phyloP scores from a whole-genome alignment of 2,113 vertebrate species.

The Clarias gariepinus region DNA sequence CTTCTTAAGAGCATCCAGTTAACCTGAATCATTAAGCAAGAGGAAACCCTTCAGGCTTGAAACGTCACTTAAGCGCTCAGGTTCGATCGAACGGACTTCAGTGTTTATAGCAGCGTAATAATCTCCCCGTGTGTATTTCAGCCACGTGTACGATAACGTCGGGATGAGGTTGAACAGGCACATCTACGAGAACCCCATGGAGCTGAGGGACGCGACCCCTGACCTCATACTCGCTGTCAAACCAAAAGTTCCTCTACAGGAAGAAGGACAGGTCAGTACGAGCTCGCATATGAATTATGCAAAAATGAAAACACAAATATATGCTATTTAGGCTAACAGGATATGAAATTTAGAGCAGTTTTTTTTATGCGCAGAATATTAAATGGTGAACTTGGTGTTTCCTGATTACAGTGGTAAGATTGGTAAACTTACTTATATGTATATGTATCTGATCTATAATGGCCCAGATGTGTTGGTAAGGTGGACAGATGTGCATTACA shows the following conservation, averaged over 20 bases:
- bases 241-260: conserved; percentile 67
- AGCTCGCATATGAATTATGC: not conserved
- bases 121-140: conserved; percentile 48
- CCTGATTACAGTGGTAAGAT: not conserved
- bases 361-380: not conserved
- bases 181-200: conserved; percentile 71
- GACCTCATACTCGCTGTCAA: conserved; percentile 84
- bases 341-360: too few relatives aligned
- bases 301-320: not conserved
- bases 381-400: not conserved
- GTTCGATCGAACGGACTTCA: not conserved
- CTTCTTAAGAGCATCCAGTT: not conserved
- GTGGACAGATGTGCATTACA: not conserved
- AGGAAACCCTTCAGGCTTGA: not conserved
- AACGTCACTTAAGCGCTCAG: not conserved
- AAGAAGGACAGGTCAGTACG: conserved; percentile 49
- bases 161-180: conserved; percentile 58
- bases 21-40: not conserved
- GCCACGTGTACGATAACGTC: conserved; percentile 70
- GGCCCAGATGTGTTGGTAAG: not conserved
- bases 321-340: not conserved
- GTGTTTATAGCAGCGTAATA: not conserved
- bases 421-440: not conserved
- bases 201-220: conserved; percentile 76
- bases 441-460: not conserved